Evolutionary conservation across 1,140 invertebrate species (phyloP).

Genomic region (Sarcophaga peregrina): DNA sequence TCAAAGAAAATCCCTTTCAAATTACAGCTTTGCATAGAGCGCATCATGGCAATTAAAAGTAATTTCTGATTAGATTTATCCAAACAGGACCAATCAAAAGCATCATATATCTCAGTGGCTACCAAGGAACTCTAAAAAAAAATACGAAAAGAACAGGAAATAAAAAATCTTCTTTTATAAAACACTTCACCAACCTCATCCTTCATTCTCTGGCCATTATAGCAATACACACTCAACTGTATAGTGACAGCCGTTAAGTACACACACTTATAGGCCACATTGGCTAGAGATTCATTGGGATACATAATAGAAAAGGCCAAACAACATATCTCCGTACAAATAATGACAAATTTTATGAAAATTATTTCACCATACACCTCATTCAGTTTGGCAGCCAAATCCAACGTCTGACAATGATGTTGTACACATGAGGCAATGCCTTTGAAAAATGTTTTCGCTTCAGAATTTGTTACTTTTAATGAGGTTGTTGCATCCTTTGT

Average conservation of each 20-base stretch:
- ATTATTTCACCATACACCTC: conserved; percentile 51
- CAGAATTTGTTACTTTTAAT: no score
- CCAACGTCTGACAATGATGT: conserved; percentile 29
- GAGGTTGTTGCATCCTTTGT: no score
- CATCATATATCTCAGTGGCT: neutral
- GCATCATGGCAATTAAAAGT: neutral
- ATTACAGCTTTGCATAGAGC: neutral
- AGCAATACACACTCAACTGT: conserved; percentile 51
- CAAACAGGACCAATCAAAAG: neutral
- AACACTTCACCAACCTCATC: conserved; percentile 44
- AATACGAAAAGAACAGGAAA: neutral
- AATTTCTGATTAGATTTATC: neutral
- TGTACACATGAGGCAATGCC: neutral
- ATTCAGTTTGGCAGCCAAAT: conserved; percentile 47
- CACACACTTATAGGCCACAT: conserved; percentile 47
- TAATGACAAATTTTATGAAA: conserved; percentile 53
- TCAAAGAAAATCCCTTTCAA: neutral
- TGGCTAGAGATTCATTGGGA: conserved; percentile 44
- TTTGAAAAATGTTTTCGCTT: no score
- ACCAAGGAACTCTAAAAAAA: neutral
- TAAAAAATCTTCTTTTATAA: neutral
- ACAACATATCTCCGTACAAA: conserved; percentile 51
- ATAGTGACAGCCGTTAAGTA: conserved; percentile 48
- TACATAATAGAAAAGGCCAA: conserved; percentile 49
- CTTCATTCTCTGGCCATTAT: conserved; percentile 51